Percentiles rank a stretch among this genome's conserved stretches.
These are phyloP conservation scores for Neosalanx taihuensis DNA, from an alignment of 2,797 vertebrate genomes.

Conservation along the genomic window DNA sequence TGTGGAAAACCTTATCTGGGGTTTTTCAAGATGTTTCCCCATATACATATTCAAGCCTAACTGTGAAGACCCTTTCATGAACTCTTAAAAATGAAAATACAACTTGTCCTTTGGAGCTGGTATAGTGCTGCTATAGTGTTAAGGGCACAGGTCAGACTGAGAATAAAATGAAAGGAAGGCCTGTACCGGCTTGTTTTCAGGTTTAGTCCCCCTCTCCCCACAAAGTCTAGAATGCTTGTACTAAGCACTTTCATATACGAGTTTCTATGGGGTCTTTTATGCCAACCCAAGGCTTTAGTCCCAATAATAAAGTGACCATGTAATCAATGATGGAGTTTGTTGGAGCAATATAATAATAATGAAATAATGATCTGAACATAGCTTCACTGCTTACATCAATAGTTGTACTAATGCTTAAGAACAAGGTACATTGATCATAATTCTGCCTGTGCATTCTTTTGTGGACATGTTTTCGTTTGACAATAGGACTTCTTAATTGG, in stretches of 20 bases:
- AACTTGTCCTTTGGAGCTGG: slow-evolving; percentile 32
- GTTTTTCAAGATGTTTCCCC: slow-evolving; percentile 45
- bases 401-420: too few relatives aligned
- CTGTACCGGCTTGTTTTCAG: slow-evolving; percentile 64
- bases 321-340: background rate
- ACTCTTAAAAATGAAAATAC: slow-evolving; percentile 51
- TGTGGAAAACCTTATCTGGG: slow-evolving; percentile 36
- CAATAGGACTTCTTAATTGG: background rate
- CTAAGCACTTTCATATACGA: background rate
- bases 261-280: background rate
- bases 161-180: slow-evolving; percentile 56
- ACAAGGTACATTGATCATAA: background rate
- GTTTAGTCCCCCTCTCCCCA: slow-evolving; percentile 31
- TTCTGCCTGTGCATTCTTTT: background rate
- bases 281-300: background rate
- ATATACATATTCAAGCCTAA: slow-evolving; percentile 58
- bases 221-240: background rate
- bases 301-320: background rate
- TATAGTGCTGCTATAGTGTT: slow-evolving; percentile 44
- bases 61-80: slow-evolving; percentile 47
- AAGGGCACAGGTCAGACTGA: slow-evolving; percentile 61
- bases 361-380: too few relatives aligned
- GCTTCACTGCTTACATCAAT: too few relatives aligned
- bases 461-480: background rate
- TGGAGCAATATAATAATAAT: too few relatives aligned